Percentiles rank a stretch among this genome's conserved stretches.
Evolutionary conservation across 2,113 vertebrate species (phyloP).

Genomic region (Ophiodon elongatus): DNA sequence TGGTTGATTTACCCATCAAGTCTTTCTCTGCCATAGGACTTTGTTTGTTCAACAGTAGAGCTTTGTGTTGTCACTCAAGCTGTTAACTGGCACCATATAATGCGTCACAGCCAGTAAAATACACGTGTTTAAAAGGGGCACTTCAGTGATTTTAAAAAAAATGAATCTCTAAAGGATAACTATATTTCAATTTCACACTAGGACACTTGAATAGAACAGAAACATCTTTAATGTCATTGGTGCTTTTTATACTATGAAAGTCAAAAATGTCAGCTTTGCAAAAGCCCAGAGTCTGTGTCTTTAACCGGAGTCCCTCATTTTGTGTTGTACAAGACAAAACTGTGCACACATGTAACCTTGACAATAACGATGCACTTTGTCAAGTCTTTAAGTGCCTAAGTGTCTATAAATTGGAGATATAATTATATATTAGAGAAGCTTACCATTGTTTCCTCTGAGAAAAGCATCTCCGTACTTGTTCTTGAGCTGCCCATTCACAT

Average conservation of each 20-base stretch:
- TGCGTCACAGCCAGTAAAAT: too few relatives aligned
- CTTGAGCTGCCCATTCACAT: constrained; percentile 98
- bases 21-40: background rate
- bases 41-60: background rate
- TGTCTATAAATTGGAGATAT: background rate
- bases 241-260: background rate
- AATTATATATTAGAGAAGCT: constrained; percentile 16
- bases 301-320: background rate
- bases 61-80: background rate
- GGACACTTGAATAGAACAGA: background rate
- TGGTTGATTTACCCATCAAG: background rate
- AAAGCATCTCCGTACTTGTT: constrained; percentile 99
- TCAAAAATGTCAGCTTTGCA: background rate
- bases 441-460: constrained; percentile 98
- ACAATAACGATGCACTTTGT: background rate
- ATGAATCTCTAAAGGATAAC: background rate
- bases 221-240: background rate
- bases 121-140: background rate
- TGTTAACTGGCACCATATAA: background rate
- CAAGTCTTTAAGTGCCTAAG: background rate
- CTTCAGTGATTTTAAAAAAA: background rate
- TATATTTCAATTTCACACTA: background rate
- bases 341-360: background rate
- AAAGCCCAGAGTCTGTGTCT: background rate
- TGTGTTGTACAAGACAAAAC: too few relatives aligned